A percentile compares a stretch with the other conserved stretches of the same genome.
These are phyloP conservation scores for Axinella damicornis DNA, from an alignment of 37 sponge, comb jelly and placozoan genomes.

Conservation along the genomic window DNA sequence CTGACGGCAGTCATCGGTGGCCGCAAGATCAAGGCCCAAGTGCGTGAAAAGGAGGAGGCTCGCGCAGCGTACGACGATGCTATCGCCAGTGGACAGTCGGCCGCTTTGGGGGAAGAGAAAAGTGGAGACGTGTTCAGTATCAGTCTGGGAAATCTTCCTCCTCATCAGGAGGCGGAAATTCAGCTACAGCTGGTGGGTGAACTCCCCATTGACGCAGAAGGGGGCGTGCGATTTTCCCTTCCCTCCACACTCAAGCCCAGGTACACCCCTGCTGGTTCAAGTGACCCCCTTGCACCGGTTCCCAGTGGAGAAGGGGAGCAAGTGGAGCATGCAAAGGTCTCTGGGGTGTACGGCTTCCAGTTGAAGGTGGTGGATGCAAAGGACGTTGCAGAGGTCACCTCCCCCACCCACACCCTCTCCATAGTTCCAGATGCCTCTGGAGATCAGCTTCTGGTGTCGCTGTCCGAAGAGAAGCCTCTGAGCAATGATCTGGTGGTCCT, in stretches of 20 bases:
- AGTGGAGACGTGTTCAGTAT: conserved; percentile 72
- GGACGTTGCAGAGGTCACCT: conserved; percentile 42
- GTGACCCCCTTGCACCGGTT: background rate
- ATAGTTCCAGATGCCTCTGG: background rate
- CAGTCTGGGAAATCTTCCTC: conserved; percentile 74
- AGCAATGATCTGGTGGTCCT: conserved; percentile 60
- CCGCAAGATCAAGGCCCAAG: conserved; percentile 47
- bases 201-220: conserved; percentile 61
- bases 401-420: conserved; percentile 54
- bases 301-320: background rate
- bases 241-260: conserved; percentile 59
- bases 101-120: conserved; percentile 69
- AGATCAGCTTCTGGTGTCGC: background rate
- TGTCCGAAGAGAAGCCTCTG: background rate
- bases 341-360: conserved; percentile 32
- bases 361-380: conserved; percentile 23
- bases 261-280: conserved; percentile 41
- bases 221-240: conserved; percentile 51
- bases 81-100: conserved; percentile 66
- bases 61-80: conserved; percentile 68
- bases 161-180: conserved; percentile 54
- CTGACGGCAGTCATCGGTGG: conserved; percentile 71
- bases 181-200: conserved; percentile 57
- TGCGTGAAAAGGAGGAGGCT: conserved; percentile 74
- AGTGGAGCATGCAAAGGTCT: conserved; percentile 10